Evolutionary conservation across 2,888 invertebrate species (phyloP), one percentile per base, ranked within the genome.

Genomic region (Drosophila anomalipes): DNA sequence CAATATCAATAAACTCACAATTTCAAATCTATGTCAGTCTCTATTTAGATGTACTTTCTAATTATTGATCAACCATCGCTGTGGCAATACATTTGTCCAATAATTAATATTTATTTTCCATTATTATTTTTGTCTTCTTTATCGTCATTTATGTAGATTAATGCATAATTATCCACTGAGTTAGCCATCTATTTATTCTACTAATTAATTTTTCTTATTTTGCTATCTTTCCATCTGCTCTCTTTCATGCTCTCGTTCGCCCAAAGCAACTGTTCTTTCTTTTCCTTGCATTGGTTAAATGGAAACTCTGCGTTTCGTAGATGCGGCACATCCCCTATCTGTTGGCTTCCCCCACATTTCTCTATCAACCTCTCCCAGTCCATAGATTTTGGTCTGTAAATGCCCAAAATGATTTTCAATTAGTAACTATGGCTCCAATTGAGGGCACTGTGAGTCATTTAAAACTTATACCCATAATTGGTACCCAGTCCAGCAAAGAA

Each of bases 391-490:
- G 41, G 10, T n/a, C n/a, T 47, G 14, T 26, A 19, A 19, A 14
- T 9, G 14, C 2, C 12, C 28, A 22, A 37, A 30, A 32, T 49
- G 51, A 56, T 65, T 68, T 66, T 69, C 78, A 79, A 81, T 81
- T 77, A 77, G 73, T 63, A 66, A 66, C 72, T 66, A 71, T 64
- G 65, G 62, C 35, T 69, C 53, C 65, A 79, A 79, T 81, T 73
- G 81, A 73, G 79, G 81, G 47, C 82, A 70, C 59, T 73, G 73
- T 66, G 73, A 81, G 77, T 79, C 81, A 79, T 79, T 81, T 73
- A 79, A 81, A 81, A 69, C 79, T 77, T 81, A 79, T 73, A 39
- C 61, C 65, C 78, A 77, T 81, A 79, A 79, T 79, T 79, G 81
- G 56, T 70, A 58, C 53, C 69, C 73, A 77, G 66, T 59, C 61